Evolutionary conservation across 2,888 invertebrate genomes (phyloP), one percentile per base, ranked within the genome.

Genomic region (Amblyjoppa fuscipennis): DNA sequence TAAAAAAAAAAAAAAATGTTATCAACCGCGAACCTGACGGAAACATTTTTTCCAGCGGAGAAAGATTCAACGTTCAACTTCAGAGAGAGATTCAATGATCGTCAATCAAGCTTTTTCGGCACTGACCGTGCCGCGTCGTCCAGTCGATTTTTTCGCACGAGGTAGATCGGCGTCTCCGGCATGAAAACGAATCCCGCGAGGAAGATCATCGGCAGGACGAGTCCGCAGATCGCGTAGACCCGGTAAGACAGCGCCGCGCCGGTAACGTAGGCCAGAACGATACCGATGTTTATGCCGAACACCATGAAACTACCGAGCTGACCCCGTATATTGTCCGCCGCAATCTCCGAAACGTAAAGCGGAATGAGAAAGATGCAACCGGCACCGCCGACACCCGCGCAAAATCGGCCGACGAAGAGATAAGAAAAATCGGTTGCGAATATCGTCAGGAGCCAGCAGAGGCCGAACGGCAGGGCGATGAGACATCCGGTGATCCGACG

Each of bases 291-390:
- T 41, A 95, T 92, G 73, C 93, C 93, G 31, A 96, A 91, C 85
- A 96, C 95, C 69, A 95, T 90, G 5, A 95, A 92, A 6, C 95
- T 95, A 3, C 96, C 95, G 1, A 96, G 91, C 56, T 94, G 92
- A 0, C 96, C 96, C 7, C 96, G 92, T 45, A 95, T 89, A 80
- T 93, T 90, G 88, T 94, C 94, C 41, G 96, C 96, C 0, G 96
- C 95, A 0, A 96, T 95, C 92, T 97, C 97, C 0, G 96, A 95
- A 34, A 96, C 95, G 90, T 95, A 96, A n/a, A 96, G 95, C 0
- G 97, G 96, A 0, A 95, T 94, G 51, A 96, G 94, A 9, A 96
- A 95, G 5, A 96, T 92, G 0, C 94, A 92, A 0, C 95, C 95
- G 1, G 96, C 96, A 0, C 95, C 95, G 0, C 95, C 95, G 0